Conservation (phyloP, 2,888 invertebrate species). For the Pterostichus niger region DNA sequence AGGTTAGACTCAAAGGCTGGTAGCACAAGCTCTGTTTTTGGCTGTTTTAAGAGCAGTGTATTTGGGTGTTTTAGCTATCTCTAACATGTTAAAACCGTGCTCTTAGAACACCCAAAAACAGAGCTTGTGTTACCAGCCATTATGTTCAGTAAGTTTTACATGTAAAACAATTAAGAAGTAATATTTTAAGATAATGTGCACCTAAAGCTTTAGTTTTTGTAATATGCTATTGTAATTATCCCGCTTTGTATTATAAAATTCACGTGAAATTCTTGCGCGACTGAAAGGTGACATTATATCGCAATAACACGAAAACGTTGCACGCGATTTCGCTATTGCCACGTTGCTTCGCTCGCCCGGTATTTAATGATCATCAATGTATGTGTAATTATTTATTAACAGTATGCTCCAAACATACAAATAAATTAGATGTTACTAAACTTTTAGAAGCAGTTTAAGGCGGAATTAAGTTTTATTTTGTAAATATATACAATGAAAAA, state of each 20-base stretch:
- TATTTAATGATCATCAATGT: slow-evolving; percentile 39
- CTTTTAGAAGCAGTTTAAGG: neutral
- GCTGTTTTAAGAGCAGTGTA: no score
- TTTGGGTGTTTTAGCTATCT: no score
- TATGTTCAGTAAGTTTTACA: neutral
- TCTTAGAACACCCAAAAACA: no score
- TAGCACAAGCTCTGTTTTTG: no score
- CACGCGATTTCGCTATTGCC: slow-evolving; percentile 62
- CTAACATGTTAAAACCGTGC: no score
- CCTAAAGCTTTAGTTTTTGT: slow-evolving; percentile 36
- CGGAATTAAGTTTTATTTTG: neutral
- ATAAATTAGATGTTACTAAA: neutral
- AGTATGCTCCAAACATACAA: neutral
- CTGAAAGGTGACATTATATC: slow-evolving; percentile 62
- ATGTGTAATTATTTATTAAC: slow-evolving; percentile 41
- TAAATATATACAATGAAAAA: no score
- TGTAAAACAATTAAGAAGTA: slow-evolving; percentile 54
- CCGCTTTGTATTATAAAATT: slow-evolving; percentile 56
- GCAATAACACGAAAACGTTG: slow-evolving; percentile 37
- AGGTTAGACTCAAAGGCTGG: neutral
- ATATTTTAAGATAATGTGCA: slow-evolving; percentile 59
- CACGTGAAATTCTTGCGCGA: slow-evolving; percentile 45
- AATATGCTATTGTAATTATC: slow-evolving; percentile 50
- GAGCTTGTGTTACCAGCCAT: no score
- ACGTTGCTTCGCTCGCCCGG: neutral